Evolutionary conservation across 2,113 vertebrate species (phyloP).

Genomic region (Arizona elegans): DNA sequence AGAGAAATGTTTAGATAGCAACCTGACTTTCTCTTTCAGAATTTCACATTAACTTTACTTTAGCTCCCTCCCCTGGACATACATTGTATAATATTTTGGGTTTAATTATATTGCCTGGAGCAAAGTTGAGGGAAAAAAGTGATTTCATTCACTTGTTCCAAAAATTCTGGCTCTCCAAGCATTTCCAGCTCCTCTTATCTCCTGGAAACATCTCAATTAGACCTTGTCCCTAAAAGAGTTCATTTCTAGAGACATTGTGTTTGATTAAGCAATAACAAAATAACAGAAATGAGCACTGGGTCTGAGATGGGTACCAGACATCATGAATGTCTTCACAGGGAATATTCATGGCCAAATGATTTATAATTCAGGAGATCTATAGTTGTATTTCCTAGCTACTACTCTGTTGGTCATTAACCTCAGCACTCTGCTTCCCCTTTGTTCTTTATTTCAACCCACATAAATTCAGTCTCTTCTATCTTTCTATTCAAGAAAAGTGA

Average conservation of each 20-base stretch:
- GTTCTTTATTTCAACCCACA: background rate
- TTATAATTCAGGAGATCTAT: background rate
- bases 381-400: background rate
- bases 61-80: slow-evolving; percentile 4
- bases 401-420: background rate
- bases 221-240: background rate
- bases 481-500: background rate
- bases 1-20: background rate
- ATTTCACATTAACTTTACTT: background rate
- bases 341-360: background rate
- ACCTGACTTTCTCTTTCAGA: background rate
- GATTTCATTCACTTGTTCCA: background rate
- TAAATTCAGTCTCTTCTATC: background rate
- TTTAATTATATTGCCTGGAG: background rate
- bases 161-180: background rate
- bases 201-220: background rate
- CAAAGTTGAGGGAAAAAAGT: background rate
- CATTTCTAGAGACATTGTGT: background rate
- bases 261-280: background rate
- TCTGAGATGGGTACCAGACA: background rate
- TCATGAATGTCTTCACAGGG: background rate
- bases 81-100: background rate
- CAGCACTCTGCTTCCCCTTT: background rate
- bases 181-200: background rate
- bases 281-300: background rate